A percentile compares a stretch with the other conserved stretches of the same genome.
Conservation (phyloP, 2,113 vertebrate genomes). For the Trematocara macrostoma region DNA sequence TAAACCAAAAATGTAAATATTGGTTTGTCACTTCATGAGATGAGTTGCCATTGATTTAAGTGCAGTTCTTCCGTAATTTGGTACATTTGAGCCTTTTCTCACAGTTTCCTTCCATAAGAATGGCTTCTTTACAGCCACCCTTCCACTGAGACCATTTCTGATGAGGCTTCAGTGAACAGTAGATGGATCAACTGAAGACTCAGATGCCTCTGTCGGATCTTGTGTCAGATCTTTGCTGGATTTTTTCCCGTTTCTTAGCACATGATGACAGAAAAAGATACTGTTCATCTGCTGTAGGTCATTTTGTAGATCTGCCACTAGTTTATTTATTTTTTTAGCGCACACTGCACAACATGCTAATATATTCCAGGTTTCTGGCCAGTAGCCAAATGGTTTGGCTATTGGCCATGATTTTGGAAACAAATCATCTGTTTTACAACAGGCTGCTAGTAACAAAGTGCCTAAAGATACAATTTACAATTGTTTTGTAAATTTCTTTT, state of each 20-base stretch:
- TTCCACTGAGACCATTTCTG: neutral
- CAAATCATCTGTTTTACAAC: neutral
- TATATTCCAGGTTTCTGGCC: neutral
- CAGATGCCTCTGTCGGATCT: neutral
- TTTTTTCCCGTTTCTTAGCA: neutral
- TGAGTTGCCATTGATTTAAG: neutral
- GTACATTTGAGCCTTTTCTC: neutral
- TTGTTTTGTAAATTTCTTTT: neutral
- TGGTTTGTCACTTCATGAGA: neutral
- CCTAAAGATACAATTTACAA: neutral
- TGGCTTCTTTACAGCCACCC: neutral
- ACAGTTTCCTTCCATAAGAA: rapidly evolving
- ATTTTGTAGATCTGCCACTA: neutral
- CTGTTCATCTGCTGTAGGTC: neutral
- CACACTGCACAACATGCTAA: neutral
- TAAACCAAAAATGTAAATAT: neutral
- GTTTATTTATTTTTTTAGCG: neutral
- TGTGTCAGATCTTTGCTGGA: neutral
- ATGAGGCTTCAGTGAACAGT: neutral
- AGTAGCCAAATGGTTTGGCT: neutral
- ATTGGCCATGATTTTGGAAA: neutral
- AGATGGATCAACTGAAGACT: neutral
- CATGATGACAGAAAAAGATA: neutral
- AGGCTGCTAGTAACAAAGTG: neutral
- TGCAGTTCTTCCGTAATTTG: neutral